Evolutionary conservation across 2,113 vertebrate genomes (phyloP).

Genomic region (Axis porcinus): DNA sequence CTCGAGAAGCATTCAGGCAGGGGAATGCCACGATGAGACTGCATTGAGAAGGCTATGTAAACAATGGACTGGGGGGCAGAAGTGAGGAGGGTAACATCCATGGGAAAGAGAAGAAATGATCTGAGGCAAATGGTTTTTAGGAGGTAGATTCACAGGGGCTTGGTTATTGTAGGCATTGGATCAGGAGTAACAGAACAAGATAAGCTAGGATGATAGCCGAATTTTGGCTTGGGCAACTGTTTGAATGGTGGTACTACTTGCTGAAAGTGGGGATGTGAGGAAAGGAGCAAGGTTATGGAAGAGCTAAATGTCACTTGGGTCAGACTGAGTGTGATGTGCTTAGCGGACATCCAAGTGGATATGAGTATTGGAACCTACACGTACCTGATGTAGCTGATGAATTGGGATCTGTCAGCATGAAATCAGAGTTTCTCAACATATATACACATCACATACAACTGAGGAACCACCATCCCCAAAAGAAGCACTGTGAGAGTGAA

Average conservation of each 20-base stretch:
- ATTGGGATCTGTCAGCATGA: background rate
- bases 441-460: background rate
- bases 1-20: background rate
- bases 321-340: background rate
- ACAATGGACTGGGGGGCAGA: background rate
- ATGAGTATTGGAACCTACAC: background rate
- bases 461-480: background rate
- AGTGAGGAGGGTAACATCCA: background rate
- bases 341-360: background rate
- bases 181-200: background rate
- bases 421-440: background rate
- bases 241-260: background rate
- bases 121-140: background rate
- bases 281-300: background rate
- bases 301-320: background rate
- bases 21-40: fast-evolving
- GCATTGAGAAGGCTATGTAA: background rate
- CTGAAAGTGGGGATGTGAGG: background rate
- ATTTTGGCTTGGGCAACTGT: background rate
- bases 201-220: background rate
- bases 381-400: background rate
- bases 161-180: background rate
- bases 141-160: background rate
- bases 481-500: background rate
- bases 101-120: background rate